A percentile compares a stretch with the other conserved stretches of the same genome.
Conservation (phyloP, 2,797 vertebrate species). For the Cephalopachus bancanus region DNA sequence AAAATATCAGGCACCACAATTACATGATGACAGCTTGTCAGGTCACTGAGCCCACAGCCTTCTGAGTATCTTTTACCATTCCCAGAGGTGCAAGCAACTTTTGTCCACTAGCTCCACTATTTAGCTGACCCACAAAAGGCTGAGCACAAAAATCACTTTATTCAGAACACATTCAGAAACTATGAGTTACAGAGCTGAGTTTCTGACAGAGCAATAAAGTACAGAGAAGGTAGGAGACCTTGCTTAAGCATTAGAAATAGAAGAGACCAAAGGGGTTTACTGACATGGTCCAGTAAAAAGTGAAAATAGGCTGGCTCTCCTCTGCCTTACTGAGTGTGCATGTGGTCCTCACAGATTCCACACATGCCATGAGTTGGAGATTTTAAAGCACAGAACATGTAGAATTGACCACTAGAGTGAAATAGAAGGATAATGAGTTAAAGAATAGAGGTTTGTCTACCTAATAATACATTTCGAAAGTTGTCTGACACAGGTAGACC, state of each 20-base stretch:
- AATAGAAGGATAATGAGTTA: conserved; percentile 17
- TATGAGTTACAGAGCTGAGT: neutral
- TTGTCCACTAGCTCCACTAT: neutral
- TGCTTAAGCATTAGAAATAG: conserved; percentile 51
- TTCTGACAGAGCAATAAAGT: conserved; percentile 3
- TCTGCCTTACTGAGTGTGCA: neutral
- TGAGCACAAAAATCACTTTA: neutral
- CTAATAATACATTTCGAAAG: conserved; percentile 43
- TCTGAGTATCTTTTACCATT: neutral
- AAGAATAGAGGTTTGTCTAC: neutral
- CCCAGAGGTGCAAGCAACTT: neutral
- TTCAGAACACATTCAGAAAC: neutral
- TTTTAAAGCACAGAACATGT: neutral
- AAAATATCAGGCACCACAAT: conserved; percentile 23
- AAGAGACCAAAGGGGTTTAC: neutral
- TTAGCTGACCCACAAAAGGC: neutral
- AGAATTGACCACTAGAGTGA: conserved; percentile 1
- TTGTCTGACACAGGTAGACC: neutral
- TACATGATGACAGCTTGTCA: neutral
- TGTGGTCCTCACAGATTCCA: neutral
- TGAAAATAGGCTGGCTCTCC: neutral
- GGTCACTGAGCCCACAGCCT: neutral
- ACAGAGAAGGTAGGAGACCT: neutral
- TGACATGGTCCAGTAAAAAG: neutral
- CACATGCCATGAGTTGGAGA: neutral